A percentile compares a stretch with the other conserved stretches of the same genome.
Evolutionary conservation across 2,888 invertebrate genomes (phyloP).

Genomic region (Blastobasis adustella): DNA sequence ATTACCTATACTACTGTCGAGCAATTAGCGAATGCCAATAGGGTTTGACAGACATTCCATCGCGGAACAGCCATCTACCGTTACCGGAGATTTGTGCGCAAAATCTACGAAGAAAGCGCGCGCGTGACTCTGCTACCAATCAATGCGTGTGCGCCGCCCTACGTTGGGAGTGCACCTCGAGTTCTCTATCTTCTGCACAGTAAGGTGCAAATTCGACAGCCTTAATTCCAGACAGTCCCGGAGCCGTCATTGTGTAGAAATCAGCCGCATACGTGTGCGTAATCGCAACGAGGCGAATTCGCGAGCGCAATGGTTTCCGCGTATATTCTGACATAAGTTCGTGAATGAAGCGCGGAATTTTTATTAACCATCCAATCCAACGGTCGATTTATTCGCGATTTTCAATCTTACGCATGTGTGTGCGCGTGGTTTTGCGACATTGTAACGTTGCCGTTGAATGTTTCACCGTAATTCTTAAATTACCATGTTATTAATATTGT

Average conservation of each 20-base stretch:
- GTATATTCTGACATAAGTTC: constrained; percentile 55
- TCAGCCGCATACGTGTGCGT: constrained; percentile 55
- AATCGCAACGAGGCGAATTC: constrained; percentile 55
- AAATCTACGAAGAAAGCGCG: constrained; percentile 69
- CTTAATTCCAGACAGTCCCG: constrained; percentile 23
- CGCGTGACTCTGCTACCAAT: constrained; percentile 60
- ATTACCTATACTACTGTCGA: not conserved
- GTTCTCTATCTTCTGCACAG: constrained; percentile 24
- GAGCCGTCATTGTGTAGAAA: constrained; percentile 43
- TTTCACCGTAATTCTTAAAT: too few relatives aligned
- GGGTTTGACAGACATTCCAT: constrained; percentile 34
- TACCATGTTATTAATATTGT: too few relatives aligned
- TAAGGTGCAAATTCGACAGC: constrained; percentile 38
- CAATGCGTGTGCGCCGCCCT: constrained; percentile 34
- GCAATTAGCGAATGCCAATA: constrained; percentile 16
- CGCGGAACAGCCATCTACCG: constrained; percentile 61
- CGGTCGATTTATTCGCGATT: not conserved
- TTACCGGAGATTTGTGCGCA: constrained; percentile 67
- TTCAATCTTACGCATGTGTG: not conserved
- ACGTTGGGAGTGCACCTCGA: constrained; percentile 18
- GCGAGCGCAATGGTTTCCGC: constrained; percentile 63
- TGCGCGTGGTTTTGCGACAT: too few relatives aligned
- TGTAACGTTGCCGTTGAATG: too few relatives aligned
- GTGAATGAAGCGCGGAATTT: constrained; percentile 63
- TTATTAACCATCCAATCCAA: constrained; percentile 34